Conservation (phyloP, 64 coral and sea anemone species). For the Stichodactyla helianthus region DNA sequence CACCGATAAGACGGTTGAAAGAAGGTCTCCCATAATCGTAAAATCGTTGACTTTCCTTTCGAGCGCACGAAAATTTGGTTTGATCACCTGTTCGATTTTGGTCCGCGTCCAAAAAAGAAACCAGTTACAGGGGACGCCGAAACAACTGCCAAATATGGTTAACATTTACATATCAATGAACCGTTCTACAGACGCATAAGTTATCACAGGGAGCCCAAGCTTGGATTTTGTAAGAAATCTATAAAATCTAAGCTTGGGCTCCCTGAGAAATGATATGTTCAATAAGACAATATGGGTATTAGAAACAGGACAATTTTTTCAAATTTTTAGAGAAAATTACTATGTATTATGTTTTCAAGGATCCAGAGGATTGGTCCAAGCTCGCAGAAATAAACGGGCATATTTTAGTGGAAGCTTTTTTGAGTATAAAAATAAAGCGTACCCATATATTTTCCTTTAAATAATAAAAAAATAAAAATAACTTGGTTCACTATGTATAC, state of each 20-base stretch:
- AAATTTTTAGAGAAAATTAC: no score
- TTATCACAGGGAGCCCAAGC: background rate
- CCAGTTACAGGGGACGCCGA: conserved; percentile 30
- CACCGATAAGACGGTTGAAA: conserved; percentile 36
- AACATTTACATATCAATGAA: conserved; percentile 7
- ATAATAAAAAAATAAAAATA: no score
- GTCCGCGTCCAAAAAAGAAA: conserved; percentile 1
- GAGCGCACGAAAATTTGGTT: background rate
- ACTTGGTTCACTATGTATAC: no score
- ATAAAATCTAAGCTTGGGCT: no score
- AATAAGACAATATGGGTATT: background rate
- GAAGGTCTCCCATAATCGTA: conserved; percentile 17
- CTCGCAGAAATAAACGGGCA: no score
- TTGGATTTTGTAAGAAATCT: background rate
- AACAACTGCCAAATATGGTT: conserved; percentile 17
- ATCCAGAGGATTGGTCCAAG: no score
- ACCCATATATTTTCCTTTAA: no score
- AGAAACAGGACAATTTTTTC: background rate
- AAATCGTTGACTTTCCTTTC: background rate
- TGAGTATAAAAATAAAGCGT: no score
- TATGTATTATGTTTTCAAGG: no score
- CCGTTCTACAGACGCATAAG: background rate
- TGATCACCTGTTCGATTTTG: background rate
- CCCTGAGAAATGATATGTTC: no score
- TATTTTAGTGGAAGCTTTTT: no score